phyloP scores from a whole-genome alignment of 2,797 vertebrate genomes.

The Choloepus didactylus region DNA sequence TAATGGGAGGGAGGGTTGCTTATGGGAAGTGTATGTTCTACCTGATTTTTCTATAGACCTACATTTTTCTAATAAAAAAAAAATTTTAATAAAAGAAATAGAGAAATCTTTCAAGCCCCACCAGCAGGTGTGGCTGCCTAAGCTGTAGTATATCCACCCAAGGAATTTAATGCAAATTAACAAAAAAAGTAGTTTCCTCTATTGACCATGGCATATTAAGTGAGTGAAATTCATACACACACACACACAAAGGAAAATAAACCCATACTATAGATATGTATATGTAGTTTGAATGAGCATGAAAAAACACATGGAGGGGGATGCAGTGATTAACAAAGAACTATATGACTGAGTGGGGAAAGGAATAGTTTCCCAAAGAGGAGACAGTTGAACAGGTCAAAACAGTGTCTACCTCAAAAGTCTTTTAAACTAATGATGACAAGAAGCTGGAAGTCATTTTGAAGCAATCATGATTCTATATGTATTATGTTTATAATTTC shows the following conservation, averaged over 20 bases:
- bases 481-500: slow-evolving; percentile 32
- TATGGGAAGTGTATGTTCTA: too few relatives aligned
- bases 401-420: background rate
- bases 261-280: background rate
- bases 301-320: background rate
- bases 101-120: too few relatives aligned
- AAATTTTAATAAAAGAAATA: too few relatives aligned
- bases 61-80: too few relatives aligned
- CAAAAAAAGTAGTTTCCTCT: background rate
- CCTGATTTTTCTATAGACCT: too few relatives aligned
- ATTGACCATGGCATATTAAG: background rate
- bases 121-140: background rate
- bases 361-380: background rate
- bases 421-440: background rate
- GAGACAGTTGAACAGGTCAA: background rate
- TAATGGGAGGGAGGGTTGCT: background rate
- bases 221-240: background rate
- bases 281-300: background rate
- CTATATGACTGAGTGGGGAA: background rate
- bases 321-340: background rate
- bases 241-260: too few relatives aligned
- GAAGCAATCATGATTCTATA: background rate
- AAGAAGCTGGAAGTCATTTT: background rate
- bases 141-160: background rate
- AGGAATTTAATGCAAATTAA: background rate